These are phyloP conservation scores for Limnothrissa miodon DNA, from an alignment of 2,113 vertebrate species.

Conservation along the genomic window DNA sequence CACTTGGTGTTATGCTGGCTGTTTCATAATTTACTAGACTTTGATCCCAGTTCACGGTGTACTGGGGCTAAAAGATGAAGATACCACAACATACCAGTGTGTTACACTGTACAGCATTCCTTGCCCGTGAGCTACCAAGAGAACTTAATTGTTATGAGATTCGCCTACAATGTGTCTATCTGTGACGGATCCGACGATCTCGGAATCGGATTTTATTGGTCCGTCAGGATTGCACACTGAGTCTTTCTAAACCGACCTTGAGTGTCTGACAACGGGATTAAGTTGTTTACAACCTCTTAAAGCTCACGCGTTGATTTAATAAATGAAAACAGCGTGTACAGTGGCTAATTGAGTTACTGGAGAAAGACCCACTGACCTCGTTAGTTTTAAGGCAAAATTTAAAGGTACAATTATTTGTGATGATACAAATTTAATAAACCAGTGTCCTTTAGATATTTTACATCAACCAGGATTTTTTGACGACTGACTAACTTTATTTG, in stretches of 20 bases:
- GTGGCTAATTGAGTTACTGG: neutral
- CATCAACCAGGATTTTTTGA: neutral
- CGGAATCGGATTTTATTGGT: slow-evolving; percentile 7
- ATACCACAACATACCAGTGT: neutral
- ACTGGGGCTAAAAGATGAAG: neutral
- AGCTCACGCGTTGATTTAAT: neutral
- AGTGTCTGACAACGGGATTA: slow-evolving; percentile 50
- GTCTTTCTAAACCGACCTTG: slow-evolving; percentile 37
- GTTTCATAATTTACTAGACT: neutral
- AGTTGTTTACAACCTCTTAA: slow-evolving; percentile 46
- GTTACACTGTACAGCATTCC: neutral
- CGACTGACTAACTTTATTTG: neutral
- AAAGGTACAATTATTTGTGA: neutral
- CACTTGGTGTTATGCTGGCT: neutral
- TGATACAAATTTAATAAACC: neutral
- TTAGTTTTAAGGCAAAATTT: neutral
- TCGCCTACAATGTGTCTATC: neutral
- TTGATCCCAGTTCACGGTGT: neutral
- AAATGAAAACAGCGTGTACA: neutral
- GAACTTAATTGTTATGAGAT: neutral
- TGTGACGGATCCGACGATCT: neutral
- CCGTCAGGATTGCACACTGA: neutral
- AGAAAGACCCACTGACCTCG: slow-evolving; percentile 14
- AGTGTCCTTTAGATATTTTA: neutral
- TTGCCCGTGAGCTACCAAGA: neutral